phyloP scores from a whole-genome alignment of 2,888 invertebrate species.

The Aphodius sticticus region DNA sequence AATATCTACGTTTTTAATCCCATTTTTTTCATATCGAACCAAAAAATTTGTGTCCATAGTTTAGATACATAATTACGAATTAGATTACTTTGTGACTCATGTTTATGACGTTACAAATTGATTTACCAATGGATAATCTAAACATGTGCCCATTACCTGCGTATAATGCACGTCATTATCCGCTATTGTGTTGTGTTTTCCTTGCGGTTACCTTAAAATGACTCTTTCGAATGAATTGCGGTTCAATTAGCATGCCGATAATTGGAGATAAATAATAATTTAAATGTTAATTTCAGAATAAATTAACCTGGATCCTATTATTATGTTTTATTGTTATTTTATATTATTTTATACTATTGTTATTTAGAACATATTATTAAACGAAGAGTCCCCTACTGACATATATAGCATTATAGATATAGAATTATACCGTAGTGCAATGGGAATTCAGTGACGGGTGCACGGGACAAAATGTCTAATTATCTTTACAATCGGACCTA shows the following conservation, averaged over 20 bases:
- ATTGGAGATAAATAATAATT: not conserved
- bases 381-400: no score
- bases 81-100: not conserved
- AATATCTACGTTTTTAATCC: not conserved
- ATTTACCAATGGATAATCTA: not conserved
- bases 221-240: not conserved
- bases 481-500: no score
- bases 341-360: no score
- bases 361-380: no score
- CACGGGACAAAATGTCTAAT: no score
- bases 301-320: not conserved
- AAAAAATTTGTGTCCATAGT: not conserved
- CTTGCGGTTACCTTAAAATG: not conserved
- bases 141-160: not conserved
- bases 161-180: not conserved
- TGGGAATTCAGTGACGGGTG: no score
- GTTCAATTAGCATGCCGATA: not conserved
- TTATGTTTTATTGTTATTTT: no score
- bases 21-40: not conserved
- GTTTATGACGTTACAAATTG: not conserved
- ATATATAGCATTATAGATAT: no score
- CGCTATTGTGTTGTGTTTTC: not conserved
- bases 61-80: not conserved
- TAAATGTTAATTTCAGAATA: not conserved
- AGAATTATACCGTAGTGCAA: no score